Conservation (phyloP, 2,797 vertebrate genomes). For the Lithobates pipiens region DNA sequence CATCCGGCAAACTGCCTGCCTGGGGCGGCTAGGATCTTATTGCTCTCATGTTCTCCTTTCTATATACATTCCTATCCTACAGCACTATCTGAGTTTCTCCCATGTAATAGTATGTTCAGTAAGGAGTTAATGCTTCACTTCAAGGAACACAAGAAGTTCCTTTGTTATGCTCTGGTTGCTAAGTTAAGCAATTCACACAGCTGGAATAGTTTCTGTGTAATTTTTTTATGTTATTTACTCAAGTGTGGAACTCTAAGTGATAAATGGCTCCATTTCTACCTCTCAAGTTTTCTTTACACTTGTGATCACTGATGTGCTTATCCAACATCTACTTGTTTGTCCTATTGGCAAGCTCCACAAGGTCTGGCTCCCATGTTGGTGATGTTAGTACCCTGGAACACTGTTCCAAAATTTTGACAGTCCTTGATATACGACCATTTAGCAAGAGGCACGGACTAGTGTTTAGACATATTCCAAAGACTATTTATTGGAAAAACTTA, state of each 20-base stretch:
- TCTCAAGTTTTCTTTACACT: slow-evolving; percentile 19
- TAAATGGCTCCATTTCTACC: slow-evolving; percentile 28
- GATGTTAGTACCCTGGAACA: not conserved
- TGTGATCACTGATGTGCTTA: slow-evolving; percentile 35
- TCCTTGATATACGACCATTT: not conserved
- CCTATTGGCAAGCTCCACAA: not conserved
- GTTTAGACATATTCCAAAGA: not conserved
- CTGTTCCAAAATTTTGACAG: not conserved
- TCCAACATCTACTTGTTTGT: not conserved
- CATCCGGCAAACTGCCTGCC: slow-evolving; percentile 56
- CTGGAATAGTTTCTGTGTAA: slow-evolving; percentile 33
- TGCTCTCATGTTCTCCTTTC: slow-evolving; percentile 36
- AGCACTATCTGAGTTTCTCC: not conserved
- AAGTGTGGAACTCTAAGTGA: slow-evolving; percentile 34
- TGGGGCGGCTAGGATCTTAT: slow-evolving; percentile 47
- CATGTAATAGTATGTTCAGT: not conserved
- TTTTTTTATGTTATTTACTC: slow-evolving; percentile 39
- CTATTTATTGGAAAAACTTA: not conserved
- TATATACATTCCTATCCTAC: slow-evolving; percentile 9
- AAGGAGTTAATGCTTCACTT: slow-evolving; percentile 32
- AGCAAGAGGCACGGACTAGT: not conserved
- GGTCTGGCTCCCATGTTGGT: not conserved
- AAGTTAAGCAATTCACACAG: slow-evolving; percentile 48
- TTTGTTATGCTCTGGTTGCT: slow-evolving; percentile 31
- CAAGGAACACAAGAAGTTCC: slow-evolving; percentile 13